Evolutionary conservation across 2,888 invertebrate species (phyloP).

Genomic region (Tetragonisca angustula): DNA sequence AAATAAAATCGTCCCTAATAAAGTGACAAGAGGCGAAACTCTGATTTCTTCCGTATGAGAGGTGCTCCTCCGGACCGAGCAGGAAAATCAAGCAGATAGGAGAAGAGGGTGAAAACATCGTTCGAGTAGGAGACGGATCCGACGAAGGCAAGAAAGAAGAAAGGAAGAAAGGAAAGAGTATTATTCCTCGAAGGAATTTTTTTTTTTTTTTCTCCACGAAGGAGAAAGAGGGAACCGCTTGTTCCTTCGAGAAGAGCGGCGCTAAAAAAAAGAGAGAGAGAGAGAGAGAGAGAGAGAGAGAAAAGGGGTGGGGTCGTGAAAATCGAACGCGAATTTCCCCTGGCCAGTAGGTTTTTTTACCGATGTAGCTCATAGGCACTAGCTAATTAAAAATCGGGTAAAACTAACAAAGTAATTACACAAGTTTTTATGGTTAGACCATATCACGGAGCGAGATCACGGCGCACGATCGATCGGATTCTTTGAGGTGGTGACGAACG

Average conservation of each 20-base stretch:
- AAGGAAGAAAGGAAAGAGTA: neutral
- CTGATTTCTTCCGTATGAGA: constrained; percentile 32
- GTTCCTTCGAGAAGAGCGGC: constrained; percentile 8
- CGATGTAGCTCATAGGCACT: constrained; percentile 78
- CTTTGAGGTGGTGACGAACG: constrained; percentile 24
- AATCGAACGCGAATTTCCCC: constrained; percentile 68
- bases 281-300: neutral
- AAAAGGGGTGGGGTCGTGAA: neutral
- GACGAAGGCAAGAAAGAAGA: constrained; percentile 1
- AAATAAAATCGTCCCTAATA: constrained; percentile 34
- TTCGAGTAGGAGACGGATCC: constrained; percentile 12
- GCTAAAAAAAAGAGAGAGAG: too few species aligned
- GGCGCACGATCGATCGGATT: constrained; percentile 62
- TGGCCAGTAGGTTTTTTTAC: constrained; percentile 80
- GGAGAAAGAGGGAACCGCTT: constrained; percentile 24
- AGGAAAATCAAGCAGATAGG: constrained; percentile 8
- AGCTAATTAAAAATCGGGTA: constrained; percentile 71
- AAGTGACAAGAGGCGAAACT: constrained; percentile 39
- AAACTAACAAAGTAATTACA: constrained; percentile 57
- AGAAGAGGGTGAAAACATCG: constrained; percentile 1
- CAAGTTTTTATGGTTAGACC: constrained; percentile 79
- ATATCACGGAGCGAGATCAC: constrained; percentile 77
- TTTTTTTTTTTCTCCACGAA: constrained; percentile 2
- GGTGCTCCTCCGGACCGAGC: neutral
- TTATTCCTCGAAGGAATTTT: constrained; percentile 8